Conservation (phyloP, 2,888 invertebrate species). For the Tetheella fluctuosa region DNA sequence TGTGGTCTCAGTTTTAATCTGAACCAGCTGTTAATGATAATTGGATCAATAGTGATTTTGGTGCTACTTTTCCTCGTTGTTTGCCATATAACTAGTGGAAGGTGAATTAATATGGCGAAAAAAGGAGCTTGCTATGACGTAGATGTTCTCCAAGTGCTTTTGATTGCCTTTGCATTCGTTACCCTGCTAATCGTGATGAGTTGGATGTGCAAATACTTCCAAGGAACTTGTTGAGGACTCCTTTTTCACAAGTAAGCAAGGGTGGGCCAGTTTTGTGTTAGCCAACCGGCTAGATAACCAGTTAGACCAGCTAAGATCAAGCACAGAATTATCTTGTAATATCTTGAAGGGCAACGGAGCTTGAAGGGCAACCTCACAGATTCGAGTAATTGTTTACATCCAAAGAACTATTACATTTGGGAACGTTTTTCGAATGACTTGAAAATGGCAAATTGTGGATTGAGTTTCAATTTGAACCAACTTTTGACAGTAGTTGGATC, state of each 20-base stretch:
- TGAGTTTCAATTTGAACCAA: conserved; percentile 36
- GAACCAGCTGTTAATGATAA: conserved; percentile 65
- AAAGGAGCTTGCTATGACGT: conserved; percentile 42
- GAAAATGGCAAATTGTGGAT: conserved; percentile 24
- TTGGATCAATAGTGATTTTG: conserved; percentile 65
- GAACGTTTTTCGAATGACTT: not conserved
- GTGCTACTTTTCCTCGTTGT: conserved; percentile 64
- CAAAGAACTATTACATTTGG: not conserved
- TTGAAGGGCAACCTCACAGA: not conserved
- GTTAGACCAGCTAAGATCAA: not conserved
- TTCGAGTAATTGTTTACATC: not conserved
- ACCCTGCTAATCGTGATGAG: conserved; percentile 61
- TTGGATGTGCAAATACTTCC: conserved; percentile 71
- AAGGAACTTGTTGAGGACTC: conserved; percentile 32
- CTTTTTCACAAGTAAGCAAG: not conserved
- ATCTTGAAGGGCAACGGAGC: not conserved
- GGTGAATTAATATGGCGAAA: conserved; percentile 41
- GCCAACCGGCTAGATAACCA: not conserved
- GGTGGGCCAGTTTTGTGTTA: not conserved
- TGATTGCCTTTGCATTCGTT: conserved; percentile 65
- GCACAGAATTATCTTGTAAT: not conserved
- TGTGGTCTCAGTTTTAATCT: conserved; percentile 56
- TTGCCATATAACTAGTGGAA: conserved; percentile 64
- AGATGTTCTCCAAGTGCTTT: conserved; percentile 56
- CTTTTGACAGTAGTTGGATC: conserved; percentile 44